Evolutionary conservation across 2,113 vertebrate species (phyloP).

Genomic region (Brachirus orientalis): DNA sequence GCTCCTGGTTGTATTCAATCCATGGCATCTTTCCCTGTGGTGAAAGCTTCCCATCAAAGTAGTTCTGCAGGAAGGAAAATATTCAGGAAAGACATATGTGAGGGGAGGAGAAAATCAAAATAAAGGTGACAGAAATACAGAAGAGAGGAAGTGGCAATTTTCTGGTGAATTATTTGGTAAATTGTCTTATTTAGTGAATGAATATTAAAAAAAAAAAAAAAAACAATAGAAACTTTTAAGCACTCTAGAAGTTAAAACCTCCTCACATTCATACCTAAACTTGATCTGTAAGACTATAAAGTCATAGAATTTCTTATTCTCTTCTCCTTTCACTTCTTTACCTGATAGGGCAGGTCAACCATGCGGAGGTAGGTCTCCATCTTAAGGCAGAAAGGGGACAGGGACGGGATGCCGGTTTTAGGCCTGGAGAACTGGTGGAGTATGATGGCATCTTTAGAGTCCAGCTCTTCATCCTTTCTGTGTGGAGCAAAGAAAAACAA

Average conservation of each 20-base stretch:
- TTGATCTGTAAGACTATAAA: too few relatives aligned
- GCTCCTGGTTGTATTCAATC: constrained; percentile 97
- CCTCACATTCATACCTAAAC: neutral
- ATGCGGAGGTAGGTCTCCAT: constrained; percentile 98
- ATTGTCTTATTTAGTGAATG: too few relatives aligned
- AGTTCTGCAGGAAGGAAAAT: constrained; percentile 83
- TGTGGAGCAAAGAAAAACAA: neutral
- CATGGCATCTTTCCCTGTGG: constrained; percentile 99
- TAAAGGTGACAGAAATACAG: too few relatives aligned
- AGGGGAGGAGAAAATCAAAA: neutral
- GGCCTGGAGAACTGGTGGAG: constrained; percentile 98
- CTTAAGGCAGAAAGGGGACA: constrained; percentile 98
- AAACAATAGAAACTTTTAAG: too few relatives aligned
- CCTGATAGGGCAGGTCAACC: constrained; percentile 97
- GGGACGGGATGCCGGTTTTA: constrained; percentile 90
- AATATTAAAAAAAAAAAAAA: too few relatives aligned
- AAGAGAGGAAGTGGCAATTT: too few relatives aligned
- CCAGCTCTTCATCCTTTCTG: constrained; percentile 97
- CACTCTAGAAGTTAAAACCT: too few relatives aligned
- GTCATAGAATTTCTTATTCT: too few relatives aligned
- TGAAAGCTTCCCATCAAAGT: constrained; percentile 97
- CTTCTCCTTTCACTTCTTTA: constrained; percentile 69
- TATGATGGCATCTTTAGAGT: constrained; percentile 97
- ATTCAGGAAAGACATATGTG: neutral
- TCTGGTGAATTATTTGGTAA: too few relatives aligned